A percentile compares a stretch with the other conserved stretches of the same genome.
Evolutionary conservation across 2,113 vertebrate species (phyloP).

Genomic region (Tylochromis polylepis): DNA sequence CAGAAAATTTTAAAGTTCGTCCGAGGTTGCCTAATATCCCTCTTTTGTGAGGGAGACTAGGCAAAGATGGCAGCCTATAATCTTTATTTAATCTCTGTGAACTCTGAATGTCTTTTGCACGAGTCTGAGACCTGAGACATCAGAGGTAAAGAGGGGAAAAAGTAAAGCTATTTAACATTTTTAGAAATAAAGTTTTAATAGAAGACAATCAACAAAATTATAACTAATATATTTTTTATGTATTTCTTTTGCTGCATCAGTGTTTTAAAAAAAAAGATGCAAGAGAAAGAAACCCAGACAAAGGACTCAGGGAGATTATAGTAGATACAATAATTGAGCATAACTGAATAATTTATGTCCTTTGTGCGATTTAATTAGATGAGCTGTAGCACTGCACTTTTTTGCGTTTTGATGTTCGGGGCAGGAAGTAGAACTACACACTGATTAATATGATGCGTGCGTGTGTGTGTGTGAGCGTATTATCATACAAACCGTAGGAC

Average conservation of each 20-base stretch:
- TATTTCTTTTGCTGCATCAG: background rate
- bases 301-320: background rate
- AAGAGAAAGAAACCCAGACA: background rate
- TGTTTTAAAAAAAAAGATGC: background rate
- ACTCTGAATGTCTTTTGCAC: background rate
- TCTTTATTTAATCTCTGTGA: background rate
- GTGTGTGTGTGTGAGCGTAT: background rate
- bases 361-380: conserved; percentile 10
- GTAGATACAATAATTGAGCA: background rate
- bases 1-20: background rate
- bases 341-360: conserved; percentile 37
- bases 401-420: background rate
- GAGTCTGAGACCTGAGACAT: background rate
- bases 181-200: background rate
- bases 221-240: background rate
- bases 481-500: background rate
- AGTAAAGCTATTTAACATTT: background rate
- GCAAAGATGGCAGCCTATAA: background rate
- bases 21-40: background rate
- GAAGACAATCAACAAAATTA: background rate
- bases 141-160: background rate
- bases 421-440: background rate
- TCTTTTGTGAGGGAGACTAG: background rate
- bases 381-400: background rate
- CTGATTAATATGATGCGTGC: background rate